Evolutionary conservation across 64 coral and sea anemone genomes (phyloP).

Genomic region (Exaiptasia diaphana): DNA sequence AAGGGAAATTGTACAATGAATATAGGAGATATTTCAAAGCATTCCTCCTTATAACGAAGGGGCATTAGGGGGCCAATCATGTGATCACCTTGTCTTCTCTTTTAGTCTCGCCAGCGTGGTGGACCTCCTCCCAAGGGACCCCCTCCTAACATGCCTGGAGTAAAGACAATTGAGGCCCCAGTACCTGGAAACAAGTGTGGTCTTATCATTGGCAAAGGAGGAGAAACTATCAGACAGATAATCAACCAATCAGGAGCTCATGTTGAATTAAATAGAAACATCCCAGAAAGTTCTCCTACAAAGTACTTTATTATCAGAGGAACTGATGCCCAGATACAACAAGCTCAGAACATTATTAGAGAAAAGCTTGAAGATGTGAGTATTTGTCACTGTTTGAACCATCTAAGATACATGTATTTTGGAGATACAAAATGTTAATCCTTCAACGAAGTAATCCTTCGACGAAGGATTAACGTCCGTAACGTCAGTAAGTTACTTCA

Average conservation of each 20-base stretch:
- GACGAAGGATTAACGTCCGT: too few relatives aligned
- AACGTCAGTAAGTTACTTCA: too few relatives aligned
- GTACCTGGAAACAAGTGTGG: constrained; percentile 98
- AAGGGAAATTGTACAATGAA: too few relatives aligned
- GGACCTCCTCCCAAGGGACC: constrained; percentile 82
- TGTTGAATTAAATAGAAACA: constrained; percentile 85
- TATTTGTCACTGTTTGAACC: neutral
- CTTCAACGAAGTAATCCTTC: too few relatives aligned
- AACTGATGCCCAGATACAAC: constrained; percentile 77
- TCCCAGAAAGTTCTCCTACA: constrained; percentile 90
- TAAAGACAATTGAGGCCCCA: constrained; percentile 63
- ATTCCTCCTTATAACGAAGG: too few relatives aligned
- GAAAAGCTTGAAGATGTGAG: constrained; percentile 66
- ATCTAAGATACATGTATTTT: neutral
- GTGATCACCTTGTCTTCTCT: too few relatives aligned
- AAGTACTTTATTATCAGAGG: constrained; percentile 84
- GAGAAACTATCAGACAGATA: constrained; percentile 93
- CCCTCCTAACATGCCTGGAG: constrained; percentile 84
- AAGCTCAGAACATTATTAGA: constrained; percentile 70
- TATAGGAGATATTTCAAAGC: too few relatives aligned
- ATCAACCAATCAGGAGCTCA: constrained; percentile 77
- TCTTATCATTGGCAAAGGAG: constrained; percentile 94
- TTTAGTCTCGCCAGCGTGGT: constrained; percentile 86
- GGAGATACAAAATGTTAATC: neutral
- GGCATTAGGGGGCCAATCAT: too few relatives aligned